A percentile compares a stretch with the other conserved stretches of the same genome.
Evolutionary conservation across 2,113 vertebrate genomes (phyloP).

Genomic region (Esox niger): DNA sequence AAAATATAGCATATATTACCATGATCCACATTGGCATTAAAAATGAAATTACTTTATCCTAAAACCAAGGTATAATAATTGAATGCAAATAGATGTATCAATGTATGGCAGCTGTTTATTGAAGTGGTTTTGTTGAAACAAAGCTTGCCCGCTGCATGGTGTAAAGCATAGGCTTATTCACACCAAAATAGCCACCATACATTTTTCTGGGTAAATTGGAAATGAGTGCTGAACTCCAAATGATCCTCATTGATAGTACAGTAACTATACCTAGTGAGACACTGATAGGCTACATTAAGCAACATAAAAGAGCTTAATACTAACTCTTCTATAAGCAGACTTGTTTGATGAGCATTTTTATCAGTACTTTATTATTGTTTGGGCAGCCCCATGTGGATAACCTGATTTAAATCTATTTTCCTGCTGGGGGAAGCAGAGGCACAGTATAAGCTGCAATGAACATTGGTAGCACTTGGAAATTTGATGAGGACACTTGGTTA

Average conservation of each 20-base stretch:
- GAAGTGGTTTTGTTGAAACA: neutral
- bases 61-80: neutral
- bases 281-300: neutral
- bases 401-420: constrained; percentile 50
- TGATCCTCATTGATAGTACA: neutral
- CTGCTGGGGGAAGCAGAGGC: constrained; percentile 27
- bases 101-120: neutral
- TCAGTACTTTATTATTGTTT: constrained; percentile 30
- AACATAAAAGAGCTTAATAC: constrained; percentile 9
- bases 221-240: neutral
- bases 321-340: constrained; percentile 19
- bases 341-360: constrained; percentile 33
- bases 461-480: constrained; percentile 12
- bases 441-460: constrained; percentile 34
- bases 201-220: neutral
- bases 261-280: neutral
- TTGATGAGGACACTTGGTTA: constrained; percentile 27
- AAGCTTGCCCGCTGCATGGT: neutral
- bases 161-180: neutral
- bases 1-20: too few relatives aligned
- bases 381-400: constrained; percentile 28
- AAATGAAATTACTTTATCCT: neutral
- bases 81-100: neutral
- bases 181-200: neutral
- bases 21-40: neutral